Base-by-base conservation (phyloP, 2,113 vertebrate genomes). In the Macrotus californicus region DNA sequence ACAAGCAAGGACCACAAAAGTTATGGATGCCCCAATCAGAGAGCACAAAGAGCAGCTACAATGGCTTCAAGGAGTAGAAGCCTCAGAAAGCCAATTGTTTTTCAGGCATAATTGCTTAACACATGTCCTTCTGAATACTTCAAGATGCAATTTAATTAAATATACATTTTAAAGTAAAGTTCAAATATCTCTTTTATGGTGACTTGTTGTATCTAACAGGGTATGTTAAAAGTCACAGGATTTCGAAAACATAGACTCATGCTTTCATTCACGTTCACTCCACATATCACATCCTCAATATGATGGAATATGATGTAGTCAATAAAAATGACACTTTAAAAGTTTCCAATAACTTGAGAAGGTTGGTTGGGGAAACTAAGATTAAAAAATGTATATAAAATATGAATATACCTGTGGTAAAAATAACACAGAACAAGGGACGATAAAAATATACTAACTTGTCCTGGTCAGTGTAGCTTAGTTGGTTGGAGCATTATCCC, bases 311-410 rank as follows among this genome's bases (percentile, higher is more conserved):
- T 75, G 90, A 91, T 77, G 52, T 26, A 66, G 41, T 73, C 16
- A 9, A 67, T 85, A 86, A 94, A 94, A 93, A 54, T 66, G 50
- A 48, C 34, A 15, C 48, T 94, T 89, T 88, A 39, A 76, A 90
- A 39, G 19, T 73, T 83, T 72, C 61, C 76, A 54, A 82, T 73
- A 79, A 52, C 80, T 48, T 67, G 26, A 94, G 34, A 76, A 87
- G 85, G 54, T 43, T 72, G 24, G 29, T 64, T 13, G 11, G 54
- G 31, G 89, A 93, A 81, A 54, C 22, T 36, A 73, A 50, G 15
- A 85, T 73, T 61, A n/a, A 81, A 93, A 93, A 84, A 67, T 6
- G 10, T 48, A 64, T 41, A 46, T 5, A 69, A 66, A 64, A 16
- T 41, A 46, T 67, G 46, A 93, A 29, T 76, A 48, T 10, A 77